Percentiles rank a stretch among this genome's conserved stretches.
Conservation (phyloP, 2,888 invertebrate species). For the Hypomecis atomaria region DNA sequence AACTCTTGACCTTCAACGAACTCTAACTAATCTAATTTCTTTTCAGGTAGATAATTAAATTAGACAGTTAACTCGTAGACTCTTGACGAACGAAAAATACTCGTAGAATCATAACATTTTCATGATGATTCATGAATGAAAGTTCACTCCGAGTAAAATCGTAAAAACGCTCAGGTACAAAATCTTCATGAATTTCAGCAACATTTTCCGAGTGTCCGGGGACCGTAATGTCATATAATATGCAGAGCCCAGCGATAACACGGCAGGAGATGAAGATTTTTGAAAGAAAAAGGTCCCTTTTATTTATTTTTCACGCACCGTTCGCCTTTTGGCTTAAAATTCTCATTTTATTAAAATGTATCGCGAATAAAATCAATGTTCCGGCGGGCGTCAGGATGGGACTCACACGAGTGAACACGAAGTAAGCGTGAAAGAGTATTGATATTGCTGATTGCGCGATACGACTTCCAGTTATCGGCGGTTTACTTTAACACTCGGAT, state of each 20-base stretch:
- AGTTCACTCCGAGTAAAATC: conserved; percentile 9
- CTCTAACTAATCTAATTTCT: no score
- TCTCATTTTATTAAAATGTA: conserved; percentile 52
- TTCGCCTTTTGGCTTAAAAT: conserved; percentile 17
- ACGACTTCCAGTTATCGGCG: conserved; percentile 30
- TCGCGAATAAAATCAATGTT: conserved; percentile 55
- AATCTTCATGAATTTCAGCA: conserved; percentile 27
- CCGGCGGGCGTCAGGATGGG: conserved; percentile 42
- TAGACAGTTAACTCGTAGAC: no score
- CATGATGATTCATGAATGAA: conserved; percentile 7
- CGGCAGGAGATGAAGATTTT: conserved; percentile 26
- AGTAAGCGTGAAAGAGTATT: conserved; percentile 47
- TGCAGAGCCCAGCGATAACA: conserved; percentile 24
- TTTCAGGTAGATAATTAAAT: no score
- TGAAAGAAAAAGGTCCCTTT: conserved; percentile 16
- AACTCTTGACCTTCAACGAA: no score
- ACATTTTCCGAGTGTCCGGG: conserved; percentile 21
- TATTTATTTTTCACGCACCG: conserved; percentile 6
- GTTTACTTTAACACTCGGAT: conserved; percentile 36
- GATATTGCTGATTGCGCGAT: conserved; percentile 56
- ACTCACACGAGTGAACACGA: conserved; percentile 40
- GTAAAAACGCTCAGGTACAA: conserved; percentile 18
- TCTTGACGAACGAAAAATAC: no score
- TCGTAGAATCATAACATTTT: neutral
- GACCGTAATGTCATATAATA: conserved; percentile 24